phyloP scores from a whole-genome alignment of 1,140 invertebrate genomes.

The Aphelenchoides avenae region DNA sequence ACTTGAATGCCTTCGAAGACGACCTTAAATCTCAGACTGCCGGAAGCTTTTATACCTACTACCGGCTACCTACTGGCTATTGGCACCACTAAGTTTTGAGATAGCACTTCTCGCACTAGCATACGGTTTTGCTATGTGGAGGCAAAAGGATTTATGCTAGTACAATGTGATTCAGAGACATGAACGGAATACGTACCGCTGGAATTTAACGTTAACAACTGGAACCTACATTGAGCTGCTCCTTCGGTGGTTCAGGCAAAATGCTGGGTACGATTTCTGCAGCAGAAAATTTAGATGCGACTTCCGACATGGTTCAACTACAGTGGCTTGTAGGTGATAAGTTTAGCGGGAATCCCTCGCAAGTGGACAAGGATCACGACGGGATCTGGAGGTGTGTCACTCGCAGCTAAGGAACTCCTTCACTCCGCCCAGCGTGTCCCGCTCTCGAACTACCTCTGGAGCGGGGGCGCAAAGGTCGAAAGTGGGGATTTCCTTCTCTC shows the following conservation, averaged over 20 bases:
- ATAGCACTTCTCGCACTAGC: constrained; percentile 5
- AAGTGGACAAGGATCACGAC: too few relatives aligned
- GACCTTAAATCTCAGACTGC: constrained; percentile 37
- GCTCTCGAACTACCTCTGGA: too few relatives aligned
- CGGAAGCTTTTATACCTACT: constrained; percentile 2
- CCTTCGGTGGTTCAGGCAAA: constrained; percentile 46
- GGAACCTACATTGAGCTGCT: constrained; percentile 48
- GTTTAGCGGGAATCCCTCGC: too few relatives aligned
- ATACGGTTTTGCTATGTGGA: neutral
- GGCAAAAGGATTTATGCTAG: neutral
- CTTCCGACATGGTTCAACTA: constrained; percentile 43
- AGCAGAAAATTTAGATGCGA: constrained; percentile 45
- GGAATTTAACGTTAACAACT: constrained; percentile 11
- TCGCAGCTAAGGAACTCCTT: too few relatives aligned
- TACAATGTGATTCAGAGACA: constrained; percentile 1
- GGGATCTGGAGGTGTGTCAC: too few relatives aligned
- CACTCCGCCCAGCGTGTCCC: too few relatives aligned
- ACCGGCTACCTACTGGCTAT: constrained; percentile 1
- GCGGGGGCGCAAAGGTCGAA: too few relatives aligned
- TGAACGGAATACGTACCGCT: neutral
- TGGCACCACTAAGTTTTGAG: constrained; percentile 6
- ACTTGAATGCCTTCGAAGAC: constrained; percentile 56
- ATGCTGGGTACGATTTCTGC: constrained; percentile 54
- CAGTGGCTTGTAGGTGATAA: too few relatives aligned
- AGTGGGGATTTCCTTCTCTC: too few relatives aligned